Conservation (phyloP, 2,797 vertebrate genomes). For the Anguilla marmorata region DNA sequence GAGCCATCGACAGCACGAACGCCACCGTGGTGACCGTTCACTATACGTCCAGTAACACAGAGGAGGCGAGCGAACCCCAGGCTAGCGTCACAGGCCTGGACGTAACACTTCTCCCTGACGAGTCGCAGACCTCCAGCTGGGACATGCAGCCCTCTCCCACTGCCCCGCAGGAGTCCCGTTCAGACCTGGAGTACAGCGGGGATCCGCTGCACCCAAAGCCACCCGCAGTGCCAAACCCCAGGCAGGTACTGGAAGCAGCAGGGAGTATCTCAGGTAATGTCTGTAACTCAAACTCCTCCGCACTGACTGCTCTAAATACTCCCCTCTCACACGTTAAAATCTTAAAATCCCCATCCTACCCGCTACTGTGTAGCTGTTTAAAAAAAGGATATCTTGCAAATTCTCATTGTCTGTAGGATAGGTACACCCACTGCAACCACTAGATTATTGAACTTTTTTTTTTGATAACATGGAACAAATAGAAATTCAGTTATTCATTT, state of each 20-base stretch:
- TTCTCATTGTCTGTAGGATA: constrained; percentile 47
- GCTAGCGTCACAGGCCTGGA: constrained; percentile 43
- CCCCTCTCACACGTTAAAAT: constrained; percentile 13
- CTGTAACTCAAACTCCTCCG: constrained; percentile 33
- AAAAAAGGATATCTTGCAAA: constrained; percentile 31
- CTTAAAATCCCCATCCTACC: neutral
- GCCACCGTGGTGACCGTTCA: neutral
- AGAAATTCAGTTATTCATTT: neutral
- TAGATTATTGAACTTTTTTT: neutral
- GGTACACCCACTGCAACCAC: constrained; percentile 39
- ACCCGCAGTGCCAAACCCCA: constrained; percentile 73
- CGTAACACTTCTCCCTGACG: constrained; percentile 58
- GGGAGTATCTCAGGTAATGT: constrained; percentile 71
- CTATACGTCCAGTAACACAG: neutral
- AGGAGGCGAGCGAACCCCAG: constrained; percentile 31
- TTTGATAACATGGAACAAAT: neutral
- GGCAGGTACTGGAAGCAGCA: constrained; percentile 71
- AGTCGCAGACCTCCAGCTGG: constrained; percentile 51
- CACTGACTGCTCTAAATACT: neutral
- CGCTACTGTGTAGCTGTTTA: neutral
- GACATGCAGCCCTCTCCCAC: constrained; percentile 46
- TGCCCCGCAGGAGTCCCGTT: constrained; percentile 59
- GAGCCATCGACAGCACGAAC: constrained; percentile 27
- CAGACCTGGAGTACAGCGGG: constrained; percentile 61
- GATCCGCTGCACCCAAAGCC: constrained; percentile 38